Evolutionary conservation across 2,797 vertebrate genomes (phyloP), one percentile per base, ranked within the genome.

Genomic region (Chelonia mydas): DNA sequence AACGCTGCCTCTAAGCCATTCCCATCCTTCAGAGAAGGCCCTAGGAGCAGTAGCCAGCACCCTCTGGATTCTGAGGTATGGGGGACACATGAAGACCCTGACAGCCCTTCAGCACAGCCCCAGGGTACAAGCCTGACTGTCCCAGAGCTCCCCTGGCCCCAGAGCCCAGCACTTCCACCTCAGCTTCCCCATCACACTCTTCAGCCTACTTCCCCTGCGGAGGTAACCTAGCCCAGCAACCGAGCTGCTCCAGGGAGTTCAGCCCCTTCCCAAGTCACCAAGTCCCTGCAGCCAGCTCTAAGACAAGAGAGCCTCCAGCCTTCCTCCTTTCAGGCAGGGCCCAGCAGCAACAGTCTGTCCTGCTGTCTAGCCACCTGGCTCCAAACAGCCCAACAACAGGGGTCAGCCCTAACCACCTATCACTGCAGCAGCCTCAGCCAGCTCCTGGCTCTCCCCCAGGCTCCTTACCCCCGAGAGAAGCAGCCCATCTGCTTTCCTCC

Each of bases 361-460:
- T 10, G 23, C 25, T 68, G 31, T 61, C 31, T 33, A 61, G 6
- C 74, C 19, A 45, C 74, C 19, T 28, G 74, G n/a, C 6, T 47
- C 37, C n/a, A 76, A 45, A 45, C 37, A 76, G 7, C n/a, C 19
- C 19, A 9, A 50, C 49, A 37, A 68, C 16, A 1, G 0, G 12
- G 76, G 33, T 81, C 51, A 19, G 53, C 54, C 54, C 50, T 37
- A 11, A 37, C 54, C 21, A 15, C 50, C n/a, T 55, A 8, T 3
- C 31, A 33, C 1, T 37, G 47, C 11, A 49, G 16, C 17, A 7
- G 4, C 19, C 53, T 33, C 10, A 21, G 3, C 5, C 21, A 3
- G 16, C 17, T 13, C 33, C 79, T 33, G 28, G 15, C 33, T 45
- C 25, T 19, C 8, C 50, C 49, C 84, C n/a, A 55, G 21, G 41